Conservation (phyloP, 2,113 vertebrate species). For the Camelus dromedarius region DNA sequence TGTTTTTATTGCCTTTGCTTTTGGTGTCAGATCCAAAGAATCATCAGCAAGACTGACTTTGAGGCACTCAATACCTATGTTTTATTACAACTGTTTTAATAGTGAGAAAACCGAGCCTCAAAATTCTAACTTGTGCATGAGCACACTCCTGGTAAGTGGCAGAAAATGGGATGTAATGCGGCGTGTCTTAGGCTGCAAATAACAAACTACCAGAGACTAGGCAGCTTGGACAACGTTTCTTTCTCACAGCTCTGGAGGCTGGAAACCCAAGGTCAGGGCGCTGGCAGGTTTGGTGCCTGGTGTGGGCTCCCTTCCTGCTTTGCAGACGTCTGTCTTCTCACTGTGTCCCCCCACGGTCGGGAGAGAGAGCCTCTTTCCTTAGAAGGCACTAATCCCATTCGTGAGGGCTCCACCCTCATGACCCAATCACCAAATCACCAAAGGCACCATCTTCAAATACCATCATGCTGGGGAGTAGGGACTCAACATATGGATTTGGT, state of each 20-base stretch:
- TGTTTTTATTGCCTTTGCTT: background rate
- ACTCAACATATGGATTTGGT: background rate
- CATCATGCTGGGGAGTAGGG: background rate
- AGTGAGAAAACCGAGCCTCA: background rate
- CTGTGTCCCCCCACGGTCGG: background rate
- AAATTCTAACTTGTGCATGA: background rate
- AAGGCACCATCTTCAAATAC: background rate
- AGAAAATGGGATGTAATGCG: background rate
- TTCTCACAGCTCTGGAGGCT: background rate
- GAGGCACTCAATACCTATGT: background rate
- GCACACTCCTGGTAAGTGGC: accelerated
- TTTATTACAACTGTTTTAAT: background rate
- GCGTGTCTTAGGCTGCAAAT: background rate
- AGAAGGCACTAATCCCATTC: background rate
- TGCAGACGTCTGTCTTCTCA: background rate
- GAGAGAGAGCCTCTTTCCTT: background rate
- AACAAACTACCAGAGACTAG: too few relatives aligned
- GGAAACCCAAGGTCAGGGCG: background rate
- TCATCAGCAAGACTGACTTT: background rate
- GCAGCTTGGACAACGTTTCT: background rate
- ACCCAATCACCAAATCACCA: background rate
- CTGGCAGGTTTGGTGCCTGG: background rate
- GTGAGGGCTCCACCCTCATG: too few relatives aligned
- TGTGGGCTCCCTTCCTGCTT: background rate
- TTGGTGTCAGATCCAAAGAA: background rate